Evolutionary conservation across 2,797 vertebrate genomes (phyloP), one percentile per base, ranked within the genome.

Genomic region (Rhinogobio ventralis): DNA sequence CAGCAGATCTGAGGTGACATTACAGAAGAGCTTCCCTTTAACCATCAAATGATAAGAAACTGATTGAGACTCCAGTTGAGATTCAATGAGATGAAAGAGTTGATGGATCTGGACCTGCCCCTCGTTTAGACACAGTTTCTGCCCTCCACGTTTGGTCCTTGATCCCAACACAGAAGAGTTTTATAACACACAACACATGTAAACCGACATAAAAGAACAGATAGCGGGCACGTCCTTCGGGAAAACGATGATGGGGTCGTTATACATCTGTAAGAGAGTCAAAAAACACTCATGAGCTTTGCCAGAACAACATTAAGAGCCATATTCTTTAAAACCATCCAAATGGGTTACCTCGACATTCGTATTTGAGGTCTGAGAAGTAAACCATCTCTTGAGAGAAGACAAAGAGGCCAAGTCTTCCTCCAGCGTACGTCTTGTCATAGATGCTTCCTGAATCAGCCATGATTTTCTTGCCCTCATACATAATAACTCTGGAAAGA

Each of bases 371-470:
- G 91, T 99, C 98, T 19, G 98, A 99, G 94, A 99, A 99, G 96
- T 99, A 99, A 90, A 98, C 97, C 98, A 99, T 98, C 95, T 99
- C 98, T 94, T 99, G 98, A 88, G 98, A 99, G 94, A 99, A 99
- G 91, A 99, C 97, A 64, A 99, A 99, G 86, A 99, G 91, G 86
- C 98, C 98, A 90, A 99, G 95, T 87, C 98, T 95, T 78, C 98
- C 98, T 64, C 98, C 98, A 72, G 98, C 96, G 0, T 98, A 99
- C 2, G 98, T 99, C 93, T 97, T 99, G 92, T 99, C 98, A 0
- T 96, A 97, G 93, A 99, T 96, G 88, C 96, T 96, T 93, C 98
- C 98, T 20, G 98, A 98, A 94, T 99, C 98, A 1, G 98, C 98
- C 98, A 99, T 99, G 82, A 99, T 96, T 94, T 96, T 99, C 94